Percentiles rank a stretch among this genome's conserved stretches.
Evolutionary conservation across 2,888 invertebrate species (phyloP).

Genomic region (Sepioteuthis lessoniana): DNA sequence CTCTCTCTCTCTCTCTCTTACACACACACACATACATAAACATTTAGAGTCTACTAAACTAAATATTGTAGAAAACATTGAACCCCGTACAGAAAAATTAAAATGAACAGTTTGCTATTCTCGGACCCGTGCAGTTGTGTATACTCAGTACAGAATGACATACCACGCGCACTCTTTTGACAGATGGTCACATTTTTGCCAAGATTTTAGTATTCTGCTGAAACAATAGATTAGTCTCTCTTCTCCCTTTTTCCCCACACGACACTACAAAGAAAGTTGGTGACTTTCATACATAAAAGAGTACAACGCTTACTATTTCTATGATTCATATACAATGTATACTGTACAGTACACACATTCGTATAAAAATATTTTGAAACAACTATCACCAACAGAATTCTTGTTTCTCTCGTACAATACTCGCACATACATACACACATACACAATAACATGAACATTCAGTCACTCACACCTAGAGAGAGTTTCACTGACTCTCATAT

Average conservation of each 20-base stretch:
- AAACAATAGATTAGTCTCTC: no score
- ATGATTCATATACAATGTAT: not conserved
- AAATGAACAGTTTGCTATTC: no score
- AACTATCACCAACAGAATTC: not conserved
- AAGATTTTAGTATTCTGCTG: not conserved
- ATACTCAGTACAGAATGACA: not conserved
- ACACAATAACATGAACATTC: not conserved
- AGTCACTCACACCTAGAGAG: not conserved
- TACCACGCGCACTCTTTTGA: not conserved
- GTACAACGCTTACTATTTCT: not conserved
- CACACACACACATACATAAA: no score
- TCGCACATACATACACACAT: not conserved
- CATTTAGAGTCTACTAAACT: no score
- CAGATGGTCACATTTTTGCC: not conserved
- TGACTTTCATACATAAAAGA: not conserved
- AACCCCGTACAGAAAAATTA: no score
- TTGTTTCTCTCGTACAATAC: not conserved
- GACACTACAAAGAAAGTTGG: not conserved
- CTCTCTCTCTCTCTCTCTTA: no score
- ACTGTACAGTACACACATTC: not conserved
- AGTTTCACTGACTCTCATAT: not conserved
- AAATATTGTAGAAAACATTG: no score
- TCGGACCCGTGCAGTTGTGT: no score
- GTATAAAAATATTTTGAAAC: not conserved
- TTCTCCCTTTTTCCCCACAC: not conserved